Base-by-base conservation (phyloP, 2,797 vertebrate genomes). In the Yasuhikotakia modesta region DNA sequence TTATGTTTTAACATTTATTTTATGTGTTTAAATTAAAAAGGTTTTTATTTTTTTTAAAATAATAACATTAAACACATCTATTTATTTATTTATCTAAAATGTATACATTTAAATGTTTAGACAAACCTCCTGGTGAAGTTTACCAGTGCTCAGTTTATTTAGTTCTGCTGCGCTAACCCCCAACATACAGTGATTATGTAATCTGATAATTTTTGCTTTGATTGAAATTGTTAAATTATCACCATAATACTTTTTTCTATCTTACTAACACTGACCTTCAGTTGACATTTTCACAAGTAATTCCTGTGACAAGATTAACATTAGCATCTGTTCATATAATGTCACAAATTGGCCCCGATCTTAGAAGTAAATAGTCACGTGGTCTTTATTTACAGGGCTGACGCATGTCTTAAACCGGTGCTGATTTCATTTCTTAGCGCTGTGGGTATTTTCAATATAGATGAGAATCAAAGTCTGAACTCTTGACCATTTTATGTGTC, bases 401-500 rank as follows among this genome's bases (percentile, higher is more conserved):
- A 21, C 35, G 19, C 14, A 10, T 6, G 48, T 70, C 43, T 79
- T 39, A 52, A 50, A 70, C n/a, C 17, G 6, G 4, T 57, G 8
- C 39, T 43, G 67, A 53, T 46, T 14, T 57, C 27, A 60, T 69
- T 39, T 70, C 66, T 66, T 60, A 55, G 27, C 35, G 13, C 73
- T 22, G 43, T 21, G 32, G 61, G 57, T 68, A 27, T 30, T 43
- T 58, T 55, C 32, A 5, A 2, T 60, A 16, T 43, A 27, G 46
- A 73, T 75, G 45, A 73, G 53, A 63, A 43, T 76, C 66, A 50
- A 65, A 27, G n/a, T 43, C 61, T 74, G 67, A 68, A 50, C 68
- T 45, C 48, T 11, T 73, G 64, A 82, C 70, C 50, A 60, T 21
- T 66, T 76, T 73, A 73, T 66, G 46, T 78, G 65, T 45, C 77